Base-by-base conservation (phyloP, 2,797 vertebrate species). In the Ispidina lecontei region DNA sequence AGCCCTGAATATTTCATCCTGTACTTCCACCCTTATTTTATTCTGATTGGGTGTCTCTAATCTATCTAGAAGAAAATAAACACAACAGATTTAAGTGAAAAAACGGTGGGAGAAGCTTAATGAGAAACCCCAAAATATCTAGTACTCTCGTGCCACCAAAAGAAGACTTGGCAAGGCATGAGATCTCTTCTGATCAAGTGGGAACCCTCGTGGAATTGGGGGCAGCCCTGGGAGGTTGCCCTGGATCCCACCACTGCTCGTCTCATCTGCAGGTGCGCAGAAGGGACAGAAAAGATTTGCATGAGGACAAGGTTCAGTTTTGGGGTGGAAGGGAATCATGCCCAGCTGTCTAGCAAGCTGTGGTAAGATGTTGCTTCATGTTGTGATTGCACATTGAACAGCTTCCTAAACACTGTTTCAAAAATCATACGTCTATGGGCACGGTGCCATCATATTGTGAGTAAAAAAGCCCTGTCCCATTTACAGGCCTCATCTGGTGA, bases 331-430 rank as follows among this genome's bases (percentile, higher is more conserved):
- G 39, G 67, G 65, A 87, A 80, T n/a, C 2, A 0, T 47, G 46
- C 49, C 84, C 74, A 64, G 78, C 75, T 83, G 81, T 15, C 49
- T 51, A 33, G 69, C 65, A 17, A 8, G 69, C 81, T 54, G 72
- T 56, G 75, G 80, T 69, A 84, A 83, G 81, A 85, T 65, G 62
- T 77, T 91, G 21, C 59, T 86, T 87, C 54, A 43, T 68, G 69
- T 87, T 87, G 51, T 95, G 92, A 89, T 64, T 85, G 84, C 69
- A 59, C 69, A 9, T 8, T 74, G 88, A 94, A 43, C 0, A 2
- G 31, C 64, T 90, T 91, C 84, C 73, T 80, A 85, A 95, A 94
- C 59, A 84, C 58, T 4, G 46, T 10, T 90, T 92, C 71, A 70
- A 62, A 92, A 90, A 47, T 44, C 46, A 3, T 41, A 10, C 6